Base-by-base conservation (phyloP, 2,113 vertebrate genomes). In the Coregonus clupeaformis region DNA sequence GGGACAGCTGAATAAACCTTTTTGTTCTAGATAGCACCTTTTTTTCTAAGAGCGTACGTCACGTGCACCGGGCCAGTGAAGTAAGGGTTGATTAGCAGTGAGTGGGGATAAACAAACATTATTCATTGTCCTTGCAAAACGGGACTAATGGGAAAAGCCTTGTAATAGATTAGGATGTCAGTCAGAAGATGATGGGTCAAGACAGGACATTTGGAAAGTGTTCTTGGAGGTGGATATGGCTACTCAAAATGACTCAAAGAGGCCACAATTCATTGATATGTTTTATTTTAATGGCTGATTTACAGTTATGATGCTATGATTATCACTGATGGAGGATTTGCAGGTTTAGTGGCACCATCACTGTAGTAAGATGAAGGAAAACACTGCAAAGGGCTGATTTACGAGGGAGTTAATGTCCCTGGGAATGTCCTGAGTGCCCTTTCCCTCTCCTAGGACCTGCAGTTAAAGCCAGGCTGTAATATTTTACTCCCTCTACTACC, bases 311-410 rank as follows among this genome's bases (percentile, higher is more conserved):
- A 25, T 14, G 27, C 7, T 6, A 7, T 30, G 63, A 12, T 65
- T 65, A 65, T 24, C 14, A 30, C 13, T n/a, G 36, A 36, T 36
- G 36, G 36, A 36, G 6, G 25, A 22, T 3, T 60, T 20, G 62
- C 27, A 74, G 13, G 63, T 60, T 20, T 14, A 29, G 25, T 20
- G 47, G 42, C 20, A 36, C 9, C 36, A 36, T 36, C 36, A 13
- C 62, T n/a, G 32, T 22, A 18, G 62, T 16, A 25, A 36, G 36
- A 36, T 65, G 25, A 30, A 57, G 36, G 9, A 42, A 36, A 36
- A 36, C 9, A 1, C 7, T 36, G 30, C 68, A 57, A 76, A 42
- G 64, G 32, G 27, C 32, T 30, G 65, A 74, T 74, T 55, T 55
- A 74, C 22, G 64, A 57, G 73, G n/a, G 63, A 36, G 0, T 32